Base-by-base conservation (phyloP, 2,888 invertebrate genomes). In the Dione juno region DNA sequence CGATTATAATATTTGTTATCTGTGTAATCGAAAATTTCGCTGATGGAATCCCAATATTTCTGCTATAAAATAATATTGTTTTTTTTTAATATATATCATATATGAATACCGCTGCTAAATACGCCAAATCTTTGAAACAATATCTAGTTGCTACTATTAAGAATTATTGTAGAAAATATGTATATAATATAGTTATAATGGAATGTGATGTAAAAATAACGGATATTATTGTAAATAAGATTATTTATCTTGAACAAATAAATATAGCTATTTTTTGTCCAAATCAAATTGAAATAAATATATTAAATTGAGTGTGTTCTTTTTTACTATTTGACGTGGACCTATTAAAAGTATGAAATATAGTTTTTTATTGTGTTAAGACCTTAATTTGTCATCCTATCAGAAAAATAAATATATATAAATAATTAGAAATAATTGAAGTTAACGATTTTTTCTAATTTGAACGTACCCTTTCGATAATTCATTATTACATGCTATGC, bases 201-300 rank as follows among this genome's bases (percentile, higher is more conserved):
- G 52, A 69, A 48, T 66, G 71, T 71, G 69, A 71, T 71, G 59
- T 69, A 61, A 63, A 50, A 41, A 19, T 52, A 57, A 66, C 37
- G 64, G 61, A 70, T 70, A 74, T 68, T 65, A 65, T 63, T 66
- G 66, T 67, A 66, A 74, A 74, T 68, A 72, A 70, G 66, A 72
- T 72, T 72, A 71, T 72, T 74, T 74, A 71, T 71, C 69, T 54
- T 54, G 19, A 66, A 70, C 43, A 43, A 61, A 53, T 50, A 73
- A 70, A 74, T 72, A 75, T 71, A 74, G 71, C 72, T 72, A 72
- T 77, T 76, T 77, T 76, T 77, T 73, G 75, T 76, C 76, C 72
- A 72, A 77, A 76, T 70, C 63, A 69, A 76, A 74, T 67, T 68
- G 71, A 74, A 77, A 76, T 76, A 77, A 77, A 76, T 28, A 66